Evolutionary conservation across 1,140 invertebrate genomes (phyloP).

Genomic region (Spodoptera litura): DNA sequence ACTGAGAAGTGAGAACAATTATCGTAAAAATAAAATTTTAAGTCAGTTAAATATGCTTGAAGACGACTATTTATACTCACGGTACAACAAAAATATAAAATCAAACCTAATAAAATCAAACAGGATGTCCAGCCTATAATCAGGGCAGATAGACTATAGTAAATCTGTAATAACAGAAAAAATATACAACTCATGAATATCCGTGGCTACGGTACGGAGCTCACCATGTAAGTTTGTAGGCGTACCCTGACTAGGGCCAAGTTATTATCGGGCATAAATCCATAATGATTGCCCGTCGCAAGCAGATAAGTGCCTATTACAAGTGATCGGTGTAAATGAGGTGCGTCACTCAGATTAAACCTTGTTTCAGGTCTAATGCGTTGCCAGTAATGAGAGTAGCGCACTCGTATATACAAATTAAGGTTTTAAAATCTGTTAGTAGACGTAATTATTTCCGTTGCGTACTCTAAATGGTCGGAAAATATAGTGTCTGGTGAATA

Average conservation of each 20-base stretch:
- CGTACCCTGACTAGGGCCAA: conserved; percentile 48
- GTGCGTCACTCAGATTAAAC: conserved; percentile 55
- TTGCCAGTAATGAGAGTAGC: conserved; percentile 56
- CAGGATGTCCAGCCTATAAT: conserved; percentile 20
- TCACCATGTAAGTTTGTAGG: conserved; percentile 47
- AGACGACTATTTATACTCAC: too few species aligned
- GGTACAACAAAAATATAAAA: too few species aligned
- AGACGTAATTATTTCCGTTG: conserved; percentile 8
- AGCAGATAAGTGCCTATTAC: conserved; percentile 59
- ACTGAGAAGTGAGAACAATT: too few species aligned
- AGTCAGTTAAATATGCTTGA: too few species aligned
- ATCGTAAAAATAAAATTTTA: too few species aligned
- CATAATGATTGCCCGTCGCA: conserved; percentile 61
- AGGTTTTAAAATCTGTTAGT: conserved; percentile 27
- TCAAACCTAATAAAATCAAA: background rate
- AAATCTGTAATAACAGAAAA: conserved; percentile 31
- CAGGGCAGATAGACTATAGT: conserved; percentile 15
- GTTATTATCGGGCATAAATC: conserved; percentile 67
- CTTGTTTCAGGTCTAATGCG: conserved; percentile 57
- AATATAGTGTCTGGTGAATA: conserved; percentile 3
- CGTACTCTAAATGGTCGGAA: conserved; percentile 12
- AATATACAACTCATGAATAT: conserved; percentile 13
- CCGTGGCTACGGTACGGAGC: background rate
- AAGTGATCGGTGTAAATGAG: conserved; percentile 62
- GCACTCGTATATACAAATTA: conserved; percentile 52